These are phyloP conservation scores for Ormia ochracea DNA, from an alignment of 2,888 invertebrate genomes.

Conservation along the genomic window DNA sequence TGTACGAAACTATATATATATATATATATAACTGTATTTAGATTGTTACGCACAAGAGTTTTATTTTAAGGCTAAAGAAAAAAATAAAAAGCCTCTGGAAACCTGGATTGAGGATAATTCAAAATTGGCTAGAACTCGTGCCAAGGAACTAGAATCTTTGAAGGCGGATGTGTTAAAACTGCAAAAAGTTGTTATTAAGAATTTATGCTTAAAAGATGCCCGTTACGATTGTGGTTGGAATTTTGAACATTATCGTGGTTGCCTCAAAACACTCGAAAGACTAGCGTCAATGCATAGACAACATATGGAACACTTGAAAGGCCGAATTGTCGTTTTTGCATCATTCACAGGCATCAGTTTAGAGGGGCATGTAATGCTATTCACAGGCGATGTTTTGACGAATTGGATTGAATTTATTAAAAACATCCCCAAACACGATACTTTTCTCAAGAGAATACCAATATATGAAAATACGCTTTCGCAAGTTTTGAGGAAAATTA, in stretches of 20 bases:
- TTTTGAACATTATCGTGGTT: constrained; percentile 92
- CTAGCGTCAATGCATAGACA: constrained; percentile 86
- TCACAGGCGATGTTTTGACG: constrained; percentile 93
- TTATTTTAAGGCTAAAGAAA: constrained; percentile 59
- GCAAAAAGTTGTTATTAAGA: constrained; percentile 70
- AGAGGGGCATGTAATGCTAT: constrained; percentile 92
- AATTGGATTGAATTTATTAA: constrained; percentile 94
- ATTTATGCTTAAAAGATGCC: constrained; percentile 80
- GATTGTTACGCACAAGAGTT: not conserved
- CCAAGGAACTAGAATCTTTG: constrained; percentile 81
- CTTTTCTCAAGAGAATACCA: constrained; percentile 85
- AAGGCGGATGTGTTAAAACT: constrained; percentile 84
- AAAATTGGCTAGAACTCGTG: constrained; percentile 82
- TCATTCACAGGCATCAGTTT: constrained; percentile 93
- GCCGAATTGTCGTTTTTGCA: constrained; percentile 88
- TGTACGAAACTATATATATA: too few relatives aligned
- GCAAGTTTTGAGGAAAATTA: constrained; percentile 87
- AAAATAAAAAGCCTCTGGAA: constrained; percentile 66
- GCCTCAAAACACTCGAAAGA: constrained; percentile 88
- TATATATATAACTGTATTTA: not conserved
- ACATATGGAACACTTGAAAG: constrained; percentile 83
- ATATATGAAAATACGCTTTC: constrained; percentile 91
- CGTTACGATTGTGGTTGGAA: constrained; percentile 93
- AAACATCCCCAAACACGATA: constrained; percentile 86
- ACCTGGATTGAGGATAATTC: constrained; percentile 86